phyloP scores from a whole-genome alignment of 2,888 invertebrate species.

The Hyles lineata region DNA sequence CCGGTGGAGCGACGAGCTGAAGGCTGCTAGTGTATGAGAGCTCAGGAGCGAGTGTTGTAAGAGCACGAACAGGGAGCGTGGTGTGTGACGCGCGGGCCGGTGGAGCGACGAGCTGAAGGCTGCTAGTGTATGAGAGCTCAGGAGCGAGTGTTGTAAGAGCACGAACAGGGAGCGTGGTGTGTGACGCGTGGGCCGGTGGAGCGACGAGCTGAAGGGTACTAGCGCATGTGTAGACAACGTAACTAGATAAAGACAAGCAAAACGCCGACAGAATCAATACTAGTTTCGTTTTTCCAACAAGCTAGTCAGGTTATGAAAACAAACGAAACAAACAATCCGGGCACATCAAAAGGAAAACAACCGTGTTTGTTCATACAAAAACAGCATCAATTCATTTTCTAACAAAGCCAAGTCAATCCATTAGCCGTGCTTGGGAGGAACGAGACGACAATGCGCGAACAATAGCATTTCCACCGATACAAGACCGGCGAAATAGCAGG shows the following conservation, averaged over 20 bases:
- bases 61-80: background rate
- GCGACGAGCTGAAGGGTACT: conserved; percentile 2
- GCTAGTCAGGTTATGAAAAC: conserved; percentile 11
- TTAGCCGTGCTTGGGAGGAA: conserved; percentile 30
- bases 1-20: conserved; percentile 13
- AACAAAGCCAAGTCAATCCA: conserved; percentile 32
- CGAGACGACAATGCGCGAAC: conserved; percentile 25
- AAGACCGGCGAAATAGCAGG: conserved; percentile 19
- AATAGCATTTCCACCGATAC: conserved; percentile 30
- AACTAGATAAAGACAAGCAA: background rate
- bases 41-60: conserved; percentile 2
- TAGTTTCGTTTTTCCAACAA: background rate
- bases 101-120: conserved; percentile 11
- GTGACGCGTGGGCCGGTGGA: background rate
- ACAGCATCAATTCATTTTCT: conserved; percentile 31
- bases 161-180: conserved; percentile 4
- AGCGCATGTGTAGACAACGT: background rate
- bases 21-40: background rate
- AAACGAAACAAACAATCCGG: conserved; percentile 13
- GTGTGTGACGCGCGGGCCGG: background rate
- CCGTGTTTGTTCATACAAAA: conserved; percentile 25
- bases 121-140: conserved; percentile 3
- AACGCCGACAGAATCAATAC: background rate
- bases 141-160: background rate
- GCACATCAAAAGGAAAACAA: conserved; percentile 30